These are phyloP conservation scores for Sceloporus tristichus DNA, from an alignment of 2,113 vertebrate genomes.

Conservation along the genomic window DNA sequence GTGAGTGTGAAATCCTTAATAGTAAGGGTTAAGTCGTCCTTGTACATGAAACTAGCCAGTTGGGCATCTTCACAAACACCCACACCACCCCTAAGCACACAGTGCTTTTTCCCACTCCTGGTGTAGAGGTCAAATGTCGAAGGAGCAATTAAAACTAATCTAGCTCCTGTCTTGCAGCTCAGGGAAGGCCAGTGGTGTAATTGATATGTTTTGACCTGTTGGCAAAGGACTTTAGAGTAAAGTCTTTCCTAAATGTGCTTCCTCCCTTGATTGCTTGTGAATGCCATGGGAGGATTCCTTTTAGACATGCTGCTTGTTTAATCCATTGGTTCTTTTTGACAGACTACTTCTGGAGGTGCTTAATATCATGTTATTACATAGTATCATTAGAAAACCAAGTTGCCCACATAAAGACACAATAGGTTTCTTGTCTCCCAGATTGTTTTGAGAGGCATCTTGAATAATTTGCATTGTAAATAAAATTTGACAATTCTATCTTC, in stretches of 20 bases:
- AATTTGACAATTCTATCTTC: background rate
- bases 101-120: background rate
- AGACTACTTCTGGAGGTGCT: background rate
- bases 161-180: background rate
- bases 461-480: background rate
- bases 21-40: background rate
- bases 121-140: background rate
- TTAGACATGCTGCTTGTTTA: constrained; percentile 1
- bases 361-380: accelerated
- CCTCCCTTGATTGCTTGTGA: background rate
- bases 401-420: background rate
- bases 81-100: no score
- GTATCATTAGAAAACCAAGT: background rate
- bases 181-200: background rate
- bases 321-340: background rate
- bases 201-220: background rate
- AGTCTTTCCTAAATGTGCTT: constrained; percentile 6
- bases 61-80: background rate
- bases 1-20: background rate
- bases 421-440: background rate
- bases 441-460: background rate
- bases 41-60: background rate
- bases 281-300: background rate
- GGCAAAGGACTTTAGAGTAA: background rate
- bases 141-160: background rate